Base-by-base conservation (phyloP, 2,113 vertebrate species). In the Nyctibius bracteatus region DNA sequence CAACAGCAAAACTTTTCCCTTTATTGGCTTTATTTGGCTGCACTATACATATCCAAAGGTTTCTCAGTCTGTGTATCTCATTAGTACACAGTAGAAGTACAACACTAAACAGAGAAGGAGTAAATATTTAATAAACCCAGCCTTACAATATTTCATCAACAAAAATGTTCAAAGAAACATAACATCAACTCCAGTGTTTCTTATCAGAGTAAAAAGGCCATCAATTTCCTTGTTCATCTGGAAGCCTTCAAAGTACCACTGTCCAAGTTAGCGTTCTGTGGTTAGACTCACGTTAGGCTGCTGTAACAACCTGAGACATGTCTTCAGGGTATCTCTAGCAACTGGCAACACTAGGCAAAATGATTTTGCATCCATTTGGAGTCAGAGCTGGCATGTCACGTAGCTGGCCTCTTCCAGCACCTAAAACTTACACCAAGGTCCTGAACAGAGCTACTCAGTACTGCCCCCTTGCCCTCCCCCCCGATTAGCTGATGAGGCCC, bases 231-330 rank as follows among this genome's bases (percentile, higher is more conserved):
- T 39, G 58, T 44, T 78, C 62, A 58, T 37, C 37, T 54, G 54
- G 31, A 66, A 68, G 55, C 14, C 43, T 87, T 72, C 31, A 14
- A 41, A 90, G 74, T 11, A 47, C 24, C 8, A 3, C 33, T 54
- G 8, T 33, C 35, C 67, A 39, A 68, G 49, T 65, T 10, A 47
- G 21, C 44, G 57, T 49, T 58, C 63, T 44, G 75, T 22, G 44
- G 44, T 27, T 5, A 72, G 27, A 55, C 17, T 71, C 4, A 0
- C 0, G 0, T 33, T 5, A 55, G 63, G 27, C 35, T 71, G 23
- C 65, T 8, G 8, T 52, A 82, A 86, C 31, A 79, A 61, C 79
- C 66, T 3, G 2, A 81, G 61, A 86, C 24, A 10, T 17, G 11
- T 47, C 82, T 72, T 57, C 66, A 82, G 66, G 44, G 35, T 51